Percentiles rank a stretch among this genome's conserved stretches.
These are phyloP conservation scores for Falco rusticolus DNA, from an alignment of 2,797 vertebrate genomes.

Conservation along the genomic window DNA sequence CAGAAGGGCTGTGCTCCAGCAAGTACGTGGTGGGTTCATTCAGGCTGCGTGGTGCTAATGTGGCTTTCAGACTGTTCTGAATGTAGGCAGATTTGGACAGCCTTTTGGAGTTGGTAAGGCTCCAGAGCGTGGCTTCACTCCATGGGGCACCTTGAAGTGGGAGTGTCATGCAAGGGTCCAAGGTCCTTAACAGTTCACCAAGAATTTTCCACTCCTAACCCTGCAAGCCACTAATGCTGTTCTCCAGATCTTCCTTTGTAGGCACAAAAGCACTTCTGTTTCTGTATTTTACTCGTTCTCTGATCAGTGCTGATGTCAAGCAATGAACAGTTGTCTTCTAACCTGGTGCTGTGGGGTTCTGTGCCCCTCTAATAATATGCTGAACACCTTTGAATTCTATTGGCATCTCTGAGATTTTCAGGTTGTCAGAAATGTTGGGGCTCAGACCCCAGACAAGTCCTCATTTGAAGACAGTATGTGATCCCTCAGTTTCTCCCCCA, in stretches of 20 bases:
- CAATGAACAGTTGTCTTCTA: background rate
- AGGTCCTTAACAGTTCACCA: background rate
- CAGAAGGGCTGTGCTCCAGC: background rate
- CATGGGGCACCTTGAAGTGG: background rate
- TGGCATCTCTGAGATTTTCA: background rate
- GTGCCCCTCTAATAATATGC: background rate
- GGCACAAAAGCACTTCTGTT: background rate
- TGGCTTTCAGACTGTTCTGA: background rate
- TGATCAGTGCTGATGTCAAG: background rate
- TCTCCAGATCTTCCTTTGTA: background rate
- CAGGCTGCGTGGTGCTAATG: background rate
- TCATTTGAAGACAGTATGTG: background rate
- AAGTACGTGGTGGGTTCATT: background rate
- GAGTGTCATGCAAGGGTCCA: background rate
- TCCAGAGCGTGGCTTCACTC: background rate
- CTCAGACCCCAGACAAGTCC: background rate
- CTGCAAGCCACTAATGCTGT: background rate
- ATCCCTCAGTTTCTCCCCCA: background rate
- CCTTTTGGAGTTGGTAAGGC: background rate
- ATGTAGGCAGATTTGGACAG: background rate
- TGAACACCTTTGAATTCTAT: background rate
- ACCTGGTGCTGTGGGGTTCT: background rate
- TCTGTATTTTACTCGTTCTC: background rate
- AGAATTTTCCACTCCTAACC: background rate
- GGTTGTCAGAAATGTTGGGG: background rate